Base-by-base conservation (phyloP, 2,113 vertebrate species). In the Riparia riparia region DNA sequence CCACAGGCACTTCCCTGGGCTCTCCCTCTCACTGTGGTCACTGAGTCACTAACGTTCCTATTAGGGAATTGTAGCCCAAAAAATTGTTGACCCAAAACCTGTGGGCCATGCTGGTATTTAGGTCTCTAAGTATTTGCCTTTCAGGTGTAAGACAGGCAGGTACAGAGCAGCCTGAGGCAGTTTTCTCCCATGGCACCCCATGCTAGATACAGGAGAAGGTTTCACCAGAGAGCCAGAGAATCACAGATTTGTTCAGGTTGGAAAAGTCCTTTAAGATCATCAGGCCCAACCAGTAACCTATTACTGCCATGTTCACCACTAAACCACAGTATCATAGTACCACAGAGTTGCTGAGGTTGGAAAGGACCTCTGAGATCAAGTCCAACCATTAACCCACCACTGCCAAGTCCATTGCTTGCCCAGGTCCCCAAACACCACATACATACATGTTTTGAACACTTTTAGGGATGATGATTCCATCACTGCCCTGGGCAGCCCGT, bases 381-480 rank as follows among this genome's bases (percentile, higher is more conserved):
- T 57, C 37, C 32, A n/a, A 21, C 6, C 7, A 39, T 24, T 47
- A 34, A 39, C 4, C 39, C 69, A 68, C 16, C 53, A 53, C 60
- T 34, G 39, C n/a, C 31, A 81, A 65, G 37, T 32, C 32, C 51
- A 26, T n/a, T 17, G 6, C 53, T 41, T 10, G 31, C n/a, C 22
- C n/a, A 14, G 6, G 2, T 41, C 29, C 53, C 53, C 25, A 61
- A 7, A 82, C 25, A 60, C 20, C 19, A 47, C 14, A 34, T 2
- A 10, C 24, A 24, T 5, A 16, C 0, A 0, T 2, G 17, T 66
- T 53, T 31, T 47, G 53, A 37, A 39, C 44, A 58, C 44, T 53
- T 68, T 51, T 15, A 17, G 41, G 53, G 45, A 47, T 25, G 9
- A 9, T 29, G 53, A 60, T n/a, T 60, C 39, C 45, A 39, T n/a